Percentiles rank a stretch among this genome's conserved stretches.
Evolutionary conservation across 2,888 invertebrate species (phyloP).

Genomic region (Sphecodes monilicornis): DNA sequence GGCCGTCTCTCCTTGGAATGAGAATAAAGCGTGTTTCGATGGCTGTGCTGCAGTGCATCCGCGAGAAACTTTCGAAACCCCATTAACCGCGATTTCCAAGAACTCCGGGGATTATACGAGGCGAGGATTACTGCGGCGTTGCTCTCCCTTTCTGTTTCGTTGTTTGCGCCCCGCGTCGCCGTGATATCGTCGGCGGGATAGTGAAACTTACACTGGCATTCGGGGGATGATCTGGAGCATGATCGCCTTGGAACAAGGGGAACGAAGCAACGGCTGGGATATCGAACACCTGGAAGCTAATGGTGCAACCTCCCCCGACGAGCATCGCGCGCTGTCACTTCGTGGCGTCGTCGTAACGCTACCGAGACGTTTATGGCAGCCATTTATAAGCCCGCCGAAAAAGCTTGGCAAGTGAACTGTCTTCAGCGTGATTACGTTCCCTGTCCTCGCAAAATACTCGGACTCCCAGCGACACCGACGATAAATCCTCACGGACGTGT

Average conservation of each 20-base stretch:
- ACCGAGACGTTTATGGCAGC: constrained; percentile 67
- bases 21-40: constrained; percentile 21
- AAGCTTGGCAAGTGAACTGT: constrained; percentile 58
- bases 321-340: constrained; percentile 41
- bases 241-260: constrained; percentile 73
- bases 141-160: constrained; percentile 27
- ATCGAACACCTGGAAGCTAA: constrained; percentile 81
- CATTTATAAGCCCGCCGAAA: constrained; percentile 73
- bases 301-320: constrained; percentile 68
- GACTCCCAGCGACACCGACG: not conserved
- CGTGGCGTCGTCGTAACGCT: constrained; percentile 71
- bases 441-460: constrained; percentile 6
- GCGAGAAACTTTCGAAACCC: constrained; percentile 54
- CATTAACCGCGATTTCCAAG: constrained; percentile 64
- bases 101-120: constrained; percentile 63
- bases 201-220: constrained; percentile 65
- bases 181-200: constrained; percentile 40
- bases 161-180: not conserved
- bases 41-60: constrained; percentile 16
- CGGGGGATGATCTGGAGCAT: constrained; percentile 75
- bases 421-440: constrained; percentile 40
- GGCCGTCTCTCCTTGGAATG: constrained; percentile 20
- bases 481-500: constrained; percentile 36
- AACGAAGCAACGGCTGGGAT: constrained; percentile 74
- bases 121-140: constrained; percentile 48